Base-by-base conservation (phyloP, 2,888 invertebrate species). In the Spicauda simplicius region DNA sequence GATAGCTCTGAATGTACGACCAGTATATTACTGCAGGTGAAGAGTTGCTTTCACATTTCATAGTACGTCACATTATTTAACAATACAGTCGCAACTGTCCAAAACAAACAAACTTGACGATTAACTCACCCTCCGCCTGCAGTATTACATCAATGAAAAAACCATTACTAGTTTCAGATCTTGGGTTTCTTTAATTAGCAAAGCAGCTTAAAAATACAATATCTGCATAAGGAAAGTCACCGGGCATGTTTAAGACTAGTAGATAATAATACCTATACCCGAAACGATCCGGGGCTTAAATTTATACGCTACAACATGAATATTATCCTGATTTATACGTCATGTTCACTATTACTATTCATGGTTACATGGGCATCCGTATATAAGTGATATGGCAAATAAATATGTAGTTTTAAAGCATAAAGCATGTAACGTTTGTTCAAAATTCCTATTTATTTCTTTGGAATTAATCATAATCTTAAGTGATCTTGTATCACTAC, bases 361-460 rank as follows among this genome's bases (percentile, higher is more conserved):
- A 82, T 75, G 83, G 81, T 83, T 87, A 87, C 78, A 87, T 78
- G 80, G 80, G 79, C 79, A 76, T 80, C 12, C 37, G 64, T 55
- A 70, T 19, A 57, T 41, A 58, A 52, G 52, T 64, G 56, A 61
- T 64, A 66, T 72, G 74, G 75, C 77, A 80, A 83, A 83, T 80
- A 76, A 76, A 74, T 73, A 73, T 76, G 77, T 75, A 71, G 74
- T 76, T 76, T 59, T 78, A 79, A 76, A 78, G 75, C n/a, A 16
- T 78, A 79, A 76, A 78, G 75, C n/a, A 16, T 77, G 80, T 65
- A 69, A 82, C 85, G 83, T 84, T 89, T 88, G 89, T 90, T 90
- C 90, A 88, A 90, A 88, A 89, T 88, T 87, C 87, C 88, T 81
- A 80, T 80, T 78, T 74, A 73, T 76, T 76, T 87, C 84, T 85